Base-by-base conservation (phyloP, 2,113 vertebrate species). In the Egretta garzetta region DNA sequence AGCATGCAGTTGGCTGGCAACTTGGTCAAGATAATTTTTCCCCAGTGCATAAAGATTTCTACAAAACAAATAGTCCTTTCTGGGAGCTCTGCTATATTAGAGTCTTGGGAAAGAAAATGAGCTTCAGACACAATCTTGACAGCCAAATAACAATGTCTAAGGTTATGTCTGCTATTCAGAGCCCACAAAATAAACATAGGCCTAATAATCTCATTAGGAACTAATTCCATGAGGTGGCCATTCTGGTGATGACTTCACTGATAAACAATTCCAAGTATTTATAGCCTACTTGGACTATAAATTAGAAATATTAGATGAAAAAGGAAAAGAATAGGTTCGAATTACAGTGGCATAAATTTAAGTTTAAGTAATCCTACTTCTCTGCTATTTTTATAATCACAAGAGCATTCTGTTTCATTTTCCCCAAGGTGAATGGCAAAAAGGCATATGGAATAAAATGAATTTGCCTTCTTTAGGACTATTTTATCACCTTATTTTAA, bases 171-270 rank as follows among this genome's bases (percentile, higher is more conserved):
- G 71, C 90, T 50, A 18, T 50, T 72, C 79, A 74, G 59, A 96
- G 60, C 43, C 79, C 63, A 75, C 88, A 94, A 10, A 95, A 90
- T 88, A 96, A 97, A 97, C 88, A 95, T 0, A 81, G 71, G 52
- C 41, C 55, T 80, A 96, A 91, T 93, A 91, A 96, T 90, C 92
- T 93, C 92, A 85, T 96, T 88, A 96, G 82, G 39, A 86, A 81
- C 85, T 72, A 84, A 96, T 88, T 86, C 80, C 79, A 84, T 13
- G 63, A 58, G 84, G 53, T 90, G 82, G 37, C 68, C 49, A 35
- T 79, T 75, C 49, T 23, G 2, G 73, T 53, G 66, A 74, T 97
- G 94, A 97, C 90, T 93, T 95, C 89, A 90, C 62, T 77, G 81
- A 83, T 63, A 72, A 92, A 91, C 45, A 80, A 96, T 89, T 85